phyloP scores from a whole-genome alignment of 2,888 invertebrate genomes.

The Vanessa cardui region DNA sequence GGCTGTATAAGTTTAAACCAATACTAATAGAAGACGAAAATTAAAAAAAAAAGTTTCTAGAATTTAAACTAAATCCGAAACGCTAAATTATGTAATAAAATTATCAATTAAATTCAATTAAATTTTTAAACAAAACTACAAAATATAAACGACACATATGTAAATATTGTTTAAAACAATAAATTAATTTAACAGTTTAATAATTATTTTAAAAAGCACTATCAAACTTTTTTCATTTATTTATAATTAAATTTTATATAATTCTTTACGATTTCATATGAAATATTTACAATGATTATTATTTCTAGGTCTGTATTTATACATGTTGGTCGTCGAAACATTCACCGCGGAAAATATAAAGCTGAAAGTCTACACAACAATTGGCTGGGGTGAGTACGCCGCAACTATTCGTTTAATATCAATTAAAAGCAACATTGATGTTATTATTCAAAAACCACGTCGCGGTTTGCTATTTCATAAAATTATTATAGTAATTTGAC shows the following conservation, averaged over 20 bases:
- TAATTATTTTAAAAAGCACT: too few relatives aligned
- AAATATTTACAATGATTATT: background rate
- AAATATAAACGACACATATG: too few relatives aligned
- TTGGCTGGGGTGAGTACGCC: constrained; percentile 93
- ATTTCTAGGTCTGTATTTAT: constrained; percentile 90
- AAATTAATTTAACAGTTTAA: too few relatives aligned
- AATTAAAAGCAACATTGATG: background rate
- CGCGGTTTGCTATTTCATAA: background rate
- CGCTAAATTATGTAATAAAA: too few relatives aligned
- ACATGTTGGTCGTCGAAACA: constrained; percentile 93
- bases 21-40: background rate
- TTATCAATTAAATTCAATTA: too few relatives aligned
- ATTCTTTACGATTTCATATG: background rate
- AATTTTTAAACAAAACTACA: too few relatives aligned
- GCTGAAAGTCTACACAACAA: constrained; percentile 89
- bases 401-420: background rate
- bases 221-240: too few relatives aligned
- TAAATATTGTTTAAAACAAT: too few relatives aligned
- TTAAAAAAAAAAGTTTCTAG: too few relatives aligned
- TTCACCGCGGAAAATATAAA: constrained; percentile 94
- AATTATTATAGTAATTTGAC: too few relatives aligned
- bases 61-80: too few relatives aligned
- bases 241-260: too few relatives aligned
- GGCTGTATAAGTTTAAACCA: background rate
- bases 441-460: background rate